Percentiles rank a stretch among this genome's conserved stretches.
Evolutionary conservation across 2,113 vertebrate species (phyloP).

Genomic region (Saccopteryx bilineata): DNA sequence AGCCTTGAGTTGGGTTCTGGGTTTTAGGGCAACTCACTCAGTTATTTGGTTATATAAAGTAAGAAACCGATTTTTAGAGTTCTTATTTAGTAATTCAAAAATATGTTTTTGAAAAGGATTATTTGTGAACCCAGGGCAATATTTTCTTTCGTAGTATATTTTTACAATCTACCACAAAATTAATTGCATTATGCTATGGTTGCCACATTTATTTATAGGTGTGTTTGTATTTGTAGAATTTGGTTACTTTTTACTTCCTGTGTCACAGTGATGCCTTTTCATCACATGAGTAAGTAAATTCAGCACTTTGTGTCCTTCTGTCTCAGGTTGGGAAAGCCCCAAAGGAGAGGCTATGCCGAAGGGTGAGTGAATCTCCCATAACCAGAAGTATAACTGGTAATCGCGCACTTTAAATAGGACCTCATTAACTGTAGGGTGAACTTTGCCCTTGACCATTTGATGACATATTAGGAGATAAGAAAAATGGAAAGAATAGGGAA

Average conservation of each 20-base stretch:
- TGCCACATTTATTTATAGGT: background rate
- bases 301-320: constrained; percentile 19
- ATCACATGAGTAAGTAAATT: background rate
- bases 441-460: background rate
- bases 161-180: background rate
- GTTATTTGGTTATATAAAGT: background rate
- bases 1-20: background rate
- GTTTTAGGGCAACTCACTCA: background rate
- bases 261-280: background rate
- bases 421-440: background rate
- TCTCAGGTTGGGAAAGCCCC: constrained; percentile 97
- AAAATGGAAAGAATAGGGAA: constrained; percentile 28
- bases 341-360: constrained; percentile 96
- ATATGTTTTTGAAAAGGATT: constrained; percentile 8
- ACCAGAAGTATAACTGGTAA: background rate
- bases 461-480: background rate
- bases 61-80: background rate
- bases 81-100: background rate
- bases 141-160: background rate
- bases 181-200: background rate
- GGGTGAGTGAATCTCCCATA: constrained; percentile 88
- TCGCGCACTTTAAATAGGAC: background rate
- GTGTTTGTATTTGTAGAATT: background rate
- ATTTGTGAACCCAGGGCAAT: background rate
- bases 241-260: background rate